Evolutionary conservation across 2,888 invertebrate genomes (phyloP), one percentile per base, ranked within the genome.

Genomic region (Doris montereyensis): DNA sequence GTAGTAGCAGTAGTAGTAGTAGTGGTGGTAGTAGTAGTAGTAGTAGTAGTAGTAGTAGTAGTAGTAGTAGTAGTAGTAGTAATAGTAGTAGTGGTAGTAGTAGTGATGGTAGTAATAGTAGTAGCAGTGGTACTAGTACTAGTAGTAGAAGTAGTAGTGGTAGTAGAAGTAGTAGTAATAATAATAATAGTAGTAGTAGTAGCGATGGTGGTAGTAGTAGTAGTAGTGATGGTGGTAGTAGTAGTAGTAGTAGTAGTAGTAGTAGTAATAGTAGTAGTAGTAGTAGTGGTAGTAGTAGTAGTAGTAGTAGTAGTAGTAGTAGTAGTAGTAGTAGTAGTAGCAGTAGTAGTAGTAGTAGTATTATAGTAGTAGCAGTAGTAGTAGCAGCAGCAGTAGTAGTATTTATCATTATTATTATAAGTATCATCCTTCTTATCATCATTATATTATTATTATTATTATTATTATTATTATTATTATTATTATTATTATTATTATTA

Each of bases 261-360:
- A 30, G 71, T 71, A 71, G 34, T 34, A 34, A 41, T 34, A 34
- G 35, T 30, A 71, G 32, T 34, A 71, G 32, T 30, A 71, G 71
- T 32, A 71, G 35, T 71, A 71, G 71, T 71, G 35, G 71, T 71
- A 71, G 71, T 34, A 71, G 71, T 71, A 71, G 71, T 71, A 71
- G 71, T 71, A 71, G 71, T 71, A 71, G 71, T 71, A 71, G 34
- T 34, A 34, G 35, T 2, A 71, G 8, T 8, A 34, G 35, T 8
- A 74, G 52, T 57, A 57, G 74, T 57, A 74, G 57, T 74, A 57
- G 74, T 74, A 74, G 52, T 57, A 74, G 74, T 74, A 74, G 74
- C 58, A 74, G 74, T 74, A 74, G 74, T 74, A 57, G 74, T 74
- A 57, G 74, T 74, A 57, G 57, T 57, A 74, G 74, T 58, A 74